Evolutionary conservation across 1,140 invertebrate species (phyloP).

Genomic region (Eufriesea mexicana): DNA sequence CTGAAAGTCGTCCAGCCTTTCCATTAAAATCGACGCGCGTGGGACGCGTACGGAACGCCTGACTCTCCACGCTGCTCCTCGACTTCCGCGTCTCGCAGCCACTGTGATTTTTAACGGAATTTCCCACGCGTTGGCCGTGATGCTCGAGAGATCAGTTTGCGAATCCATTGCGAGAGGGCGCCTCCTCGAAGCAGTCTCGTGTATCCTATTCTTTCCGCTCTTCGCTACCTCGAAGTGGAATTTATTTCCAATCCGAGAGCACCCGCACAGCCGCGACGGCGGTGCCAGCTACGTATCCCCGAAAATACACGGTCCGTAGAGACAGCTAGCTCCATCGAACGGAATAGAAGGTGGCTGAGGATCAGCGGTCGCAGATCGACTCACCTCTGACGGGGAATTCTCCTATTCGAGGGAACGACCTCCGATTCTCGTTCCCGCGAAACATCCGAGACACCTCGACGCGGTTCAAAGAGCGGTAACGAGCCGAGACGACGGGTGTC

Average conservation of each 20-base stretch:
- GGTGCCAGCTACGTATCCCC: not conserved
- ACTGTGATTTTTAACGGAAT: not conserved
- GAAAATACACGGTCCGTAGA: not conserved
- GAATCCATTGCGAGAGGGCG: not conserved
- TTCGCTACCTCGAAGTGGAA: constrained; percentile 11
- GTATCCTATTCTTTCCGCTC: not conserved
- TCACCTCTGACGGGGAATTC: not conserved
- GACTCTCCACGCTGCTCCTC: not conserved
- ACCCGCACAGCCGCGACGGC: not conserved
- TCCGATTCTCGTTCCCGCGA: too few species aligned
- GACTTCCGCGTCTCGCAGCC: too few species aligned
- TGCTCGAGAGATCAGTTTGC: constrained; percentile 10
- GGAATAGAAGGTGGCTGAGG: not conserved
- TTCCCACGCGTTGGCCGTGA: not conserved
- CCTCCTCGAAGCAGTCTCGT: not conserved
- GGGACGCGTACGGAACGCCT: too few species aligned
- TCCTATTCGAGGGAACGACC: not conserved
- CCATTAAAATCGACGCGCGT: not conserved
- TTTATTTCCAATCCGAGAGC: constrained; percentile 25
- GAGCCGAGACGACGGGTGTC: not conserved
- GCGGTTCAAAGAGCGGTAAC: not conserved
- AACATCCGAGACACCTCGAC: not conserved
- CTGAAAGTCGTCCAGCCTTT: not conserved
- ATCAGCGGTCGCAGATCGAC: not conserved
- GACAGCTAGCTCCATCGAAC: not conserved